Percentiles rank a stretch among this genome's conserved stretches.
These are phyloP conservation scores for Actenoides lindsayi DNA, from an alignment of 2,113 vertebrate species.

Conservation along the genomic window DNA sequence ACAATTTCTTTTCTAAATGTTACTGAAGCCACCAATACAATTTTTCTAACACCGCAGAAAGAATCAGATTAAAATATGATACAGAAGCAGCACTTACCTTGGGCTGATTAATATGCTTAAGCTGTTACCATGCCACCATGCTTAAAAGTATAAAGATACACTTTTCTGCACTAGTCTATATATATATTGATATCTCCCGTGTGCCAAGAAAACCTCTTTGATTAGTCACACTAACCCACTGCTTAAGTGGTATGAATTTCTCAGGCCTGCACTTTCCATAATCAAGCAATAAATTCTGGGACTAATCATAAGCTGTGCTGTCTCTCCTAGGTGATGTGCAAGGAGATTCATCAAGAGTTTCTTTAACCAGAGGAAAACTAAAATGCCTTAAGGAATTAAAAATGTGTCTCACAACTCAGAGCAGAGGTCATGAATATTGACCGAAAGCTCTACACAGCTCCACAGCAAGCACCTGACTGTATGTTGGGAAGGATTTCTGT, in stretches of 20 bases:
- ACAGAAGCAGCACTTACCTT: slow-evolving; percentile 65
- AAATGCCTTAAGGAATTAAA: not conserved
- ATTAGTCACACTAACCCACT: slow-evolving; percentile 72
- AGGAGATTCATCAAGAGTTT: slow-evolving; percentile 29
- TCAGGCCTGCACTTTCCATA: slow-evolving; percentile 64
- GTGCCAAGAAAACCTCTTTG: slow-evolving; percentile 76
- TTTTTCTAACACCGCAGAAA: slow-evolving; percentile 67
- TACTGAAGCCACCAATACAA: slow-evolving; percentile 47
- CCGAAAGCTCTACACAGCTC: not conserved
- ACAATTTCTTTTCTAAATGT: slow-evolving; percentile 58
- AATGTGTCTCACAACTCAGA: not conserved
- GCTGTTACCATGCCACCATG: slow-evolving; percentile 38
- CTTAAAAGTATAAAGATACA: slow-evolving; percentile 69
- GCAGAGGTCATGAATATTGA: not conserved
- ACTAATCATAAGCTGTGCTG: slow-evolving; percentile 35
- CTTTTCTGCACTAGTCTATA: slow-evolving; percentile 54
- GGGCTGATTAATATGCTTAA: slow-evolving; percentile 73
- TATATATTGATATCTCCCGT: slow-evolving; percentile 61
- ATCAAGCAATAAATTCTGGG: slow-evolving; percentile 73
- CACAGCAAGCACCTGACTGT: not conserved
- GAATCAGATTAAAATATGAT: slow-evolving; percentile 67
- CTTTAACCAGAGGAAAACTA: slow-evolving; percentile 17
- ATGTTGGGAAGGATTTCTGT: not conserved
- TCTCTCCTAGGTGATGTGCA: not conserved
- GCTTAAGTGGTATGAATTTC: slow-evolving; percentile 69